These are phyloP conservation scores for Catocala fraxini DNA, from an alignment of 2,888 invertebrate genomes.

Conservation along the genomic window DNA sequence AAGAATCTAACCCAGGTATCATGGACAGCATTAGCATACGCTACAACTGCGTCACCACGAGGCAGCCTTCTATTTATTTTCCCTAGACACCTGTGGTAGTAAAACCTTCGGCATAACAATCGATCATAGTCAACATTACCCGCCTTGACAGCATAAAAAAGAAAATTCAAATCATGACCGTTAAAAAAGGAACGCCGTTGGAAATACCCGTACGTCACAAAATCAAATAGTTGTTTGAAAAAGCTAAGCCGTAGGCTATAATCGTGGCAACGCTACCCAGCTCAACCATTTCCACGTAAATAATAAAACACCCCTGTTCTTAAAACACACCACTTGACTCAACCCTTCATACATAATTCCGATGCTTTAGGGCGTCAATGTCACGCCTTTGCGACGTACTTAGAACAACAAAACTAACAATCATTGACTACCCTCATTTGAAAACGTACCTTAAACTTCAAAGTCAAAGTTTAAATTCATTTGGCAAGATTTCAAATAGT, in stretches of 20 bases:
- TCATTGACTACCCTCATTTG: constrained; percentile 26
- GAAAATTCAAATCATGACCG: too few relatives aligned
- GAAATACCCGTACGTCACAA: constrained; percentile 3
- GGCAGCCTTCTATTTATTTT: too few relatives aligned
- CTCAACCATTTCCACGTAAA: constrained; percentile 74
- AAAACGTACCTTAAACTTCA: constrained; percentile 48
- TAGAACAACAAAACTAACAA: constrained; percentile 75
- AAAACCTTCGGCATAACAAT: too few relatives aligned
- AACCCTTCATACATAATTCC: constrained; percentile 83
- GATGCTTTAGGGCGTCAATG: constrained; percentile 82
- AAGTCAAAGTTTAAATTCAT: constrained; percentile 41
- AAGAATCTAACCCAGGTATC: too few relatives aligned
- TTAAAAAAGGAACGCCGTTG: neutral
- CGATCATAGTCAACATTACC: too few relatives aligned
- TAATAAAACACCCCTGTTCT: constrained; percentile 71
- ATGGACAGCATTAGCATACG: too few relatives aligned
- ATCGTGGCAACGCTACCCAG: constrained; percentile 22
- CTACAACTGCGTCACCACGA: too few relatives aligned
- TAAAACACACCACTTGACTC: constrained; percentile 78
- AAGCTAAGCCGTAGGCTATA: constrained; percentile 16
- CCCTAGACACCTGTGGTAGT: too few relatives aligned
- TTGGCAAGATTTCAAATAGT: constrained; percentile 39
- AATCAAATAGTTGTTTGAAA: constrained; percentile 15
- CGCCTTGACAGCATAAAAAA: too few relatives aligned
- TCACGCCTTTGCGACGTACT: constrained; percentile 82